Evolutionary conservation across 2,113 vertebrate genomes (phyloP).

Genomic region (Oreotrochilus melanogaster): DNA sequence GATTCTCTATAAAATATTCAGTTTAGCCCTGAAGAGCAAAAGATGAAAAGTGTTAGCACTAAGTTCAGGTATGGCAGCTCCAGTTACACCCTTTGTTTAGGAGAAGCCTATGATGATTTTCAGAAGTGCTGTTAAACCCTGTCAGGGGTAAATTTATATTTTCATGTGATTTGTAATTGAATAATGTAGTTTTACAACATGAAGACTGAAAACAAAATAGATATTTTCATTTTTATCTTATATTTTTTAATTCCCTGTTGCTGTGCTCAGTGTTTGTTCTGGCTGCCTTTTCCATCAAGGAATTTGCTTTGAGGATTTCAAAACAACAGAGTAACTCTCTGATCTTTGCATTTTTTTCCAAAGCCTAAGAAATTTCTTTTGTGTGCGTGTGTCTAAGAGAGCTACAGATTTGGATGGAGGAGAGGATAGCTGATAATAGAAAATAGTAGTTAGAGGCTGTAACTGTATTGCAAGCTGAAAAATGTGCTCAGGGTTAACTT

Average conservation of each 20-base stretch:
- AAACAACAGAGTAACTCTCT: neutral
- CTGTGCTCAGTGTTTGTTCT: neutral
- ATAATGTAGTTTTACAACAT: neutral
- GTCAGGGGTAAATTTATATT: neutral
- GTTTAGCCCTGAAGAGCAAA: neutral
- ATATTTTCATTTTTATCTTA: neutral
- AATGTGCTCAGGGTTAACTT: neutral
- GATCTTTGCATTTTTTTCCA: conserved; percentile 19
- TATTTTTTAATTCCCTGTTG: neutral
- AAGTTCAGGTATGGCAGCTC: neutral
- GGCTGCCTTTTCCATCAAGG: neutral
- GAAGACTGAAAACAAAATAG: neutral
- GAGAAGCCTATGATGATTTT: conserved; percentile 10
- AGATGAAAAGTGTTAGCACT: conserved; percentile 14
- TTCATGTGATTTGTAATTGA: neutral
- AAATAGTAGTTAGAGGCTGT: neutral
- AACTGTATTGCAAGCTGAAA: neutral
- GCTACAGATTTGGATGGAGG: neutral
- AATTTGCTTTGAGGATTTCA: neutral
- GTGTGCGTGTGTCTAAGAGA: neutral
- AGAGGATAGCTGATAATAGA: neutral
- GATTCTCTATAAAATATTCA: conserved; percentile 31
- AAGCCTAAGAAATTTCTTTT: neutral
- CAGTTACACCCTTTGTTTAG: neutral
- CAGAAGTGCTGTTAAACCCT: neutral